A percentile compares a stretch with the other conserved stretches of the same genome.
Evolutionary conservation across 2,113 vertebrate species (phyloP).

Genomic region (Calyptomena viridis): DNA sequence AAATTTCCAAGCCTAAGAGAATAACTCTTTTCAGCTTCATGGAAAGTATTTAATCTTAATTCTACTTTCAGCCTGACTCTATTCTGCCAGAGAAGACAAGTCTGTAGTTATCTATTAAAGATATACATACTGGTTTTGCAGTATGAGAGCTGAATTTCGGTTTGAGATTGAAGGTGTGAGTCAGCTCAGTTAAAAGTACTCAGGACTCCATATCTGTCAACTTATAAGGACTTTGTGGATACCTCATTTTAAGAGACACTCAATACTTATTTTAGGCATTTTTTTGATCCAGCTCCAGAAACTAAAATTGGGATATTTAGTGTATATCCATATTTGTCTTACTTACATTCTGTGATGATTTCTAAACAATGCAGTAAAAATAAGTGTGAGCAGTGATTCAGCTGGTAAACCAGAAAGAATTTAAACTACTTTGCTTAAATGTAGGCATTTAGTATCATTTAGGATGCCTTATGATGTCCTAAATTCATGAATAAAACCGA

Average conservation of each 20-base stretch:
- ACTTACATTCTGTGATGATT: background rate
- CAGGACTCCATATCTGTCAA: background rate
- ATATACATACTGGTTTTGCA: no score
- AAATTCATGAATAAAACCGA: no score
- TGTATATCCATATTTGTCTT: background rate
- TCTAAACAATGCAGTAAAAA: background rate
- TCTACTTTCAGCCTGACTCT: background rate
- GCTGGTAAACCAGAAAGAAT: background rate
- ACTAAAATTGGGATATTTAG: background rate
- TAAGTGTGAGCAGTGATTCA: background rate
- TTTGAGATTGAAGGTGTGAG: background rate
- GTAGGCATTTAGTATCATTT: no score
- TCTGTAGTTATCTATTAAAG: no score
- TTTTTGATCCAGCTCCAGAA: background rate
- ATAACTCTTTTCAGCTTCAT: background rate
- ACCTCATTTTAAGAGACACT: background rate
- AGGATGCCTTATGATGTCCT: no score
- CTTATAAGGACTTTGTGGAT: background rate
- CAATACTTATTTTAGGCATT: background rate
- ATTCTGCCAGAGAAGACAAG: background rate
- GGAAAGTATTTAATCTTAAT: background rate
- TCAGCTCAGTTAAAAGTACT: background rate
- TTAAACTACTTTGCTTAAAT: background rate
- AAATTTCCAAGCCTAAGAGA: background rate
- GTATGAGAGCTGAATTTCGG: background rate